Base-by-base conservation (phyloP, 1,140 invertebrate species). In the Caenorhabditis remanei region DNA sequence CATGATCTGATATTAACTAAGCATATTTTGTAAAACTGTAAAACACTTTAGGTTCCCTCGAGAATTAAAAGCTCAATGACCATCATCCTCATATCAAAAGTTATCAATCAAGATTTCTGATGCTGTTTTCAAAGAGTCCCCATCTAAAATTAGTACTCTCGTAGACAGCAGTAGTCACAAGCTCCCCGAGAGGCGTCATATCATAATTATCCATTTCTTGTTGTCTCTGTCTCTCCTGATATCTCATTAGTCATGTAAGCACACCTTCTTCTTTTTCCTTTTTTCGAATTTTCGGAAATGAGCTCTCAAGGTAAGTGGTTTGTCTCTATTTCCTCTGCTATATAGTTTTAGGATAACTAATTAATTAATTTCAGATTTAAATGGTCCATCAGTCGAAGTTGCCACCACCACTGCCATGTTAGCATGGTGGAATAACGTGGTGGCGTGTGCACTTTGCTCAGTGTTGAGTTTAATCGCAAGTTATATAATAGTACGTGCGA, bases 211-310 rank as follows among this genome's bases (percentile, higher is more conserved):
- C 61, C 21, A 13, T 21, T 32, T 63, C 24, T 14, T 71, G 16
- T 71, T 65, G 40, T 41, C 65, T 71, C 41, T 43, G 40, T 41
- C 5, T 71, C 13, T 71, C n/a, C 13, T 46, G 65, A 63, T 63
- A 32, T 63, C 65, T 71, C 40, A 71, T 71, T 71, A 71, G 65
- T 71, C 65, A 71, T 71, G 65, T 71, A 24, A 71, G 21, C 21
- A 63, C 14, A 9, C 19, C 55, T 58, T 53, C 50, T 58, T 21
- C 32, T 24, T 24, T 32, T 9, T 63, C 61, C 61, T 16, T 16
- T 43, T 43, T 46, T 46, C 32, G 14, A 19, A 43, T 4, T 19
- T 46, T 11, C 40, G 8, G 9, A 19, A 71, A 71, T 71, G 65
- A 71, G 65, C 40, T 13, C 8, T 40, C 24, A 14, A 71, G 41